Base-by-base conservation (phyloP, 2,888 invertebrate genomes). In the Lissocephala sabroskyi region DNA sequence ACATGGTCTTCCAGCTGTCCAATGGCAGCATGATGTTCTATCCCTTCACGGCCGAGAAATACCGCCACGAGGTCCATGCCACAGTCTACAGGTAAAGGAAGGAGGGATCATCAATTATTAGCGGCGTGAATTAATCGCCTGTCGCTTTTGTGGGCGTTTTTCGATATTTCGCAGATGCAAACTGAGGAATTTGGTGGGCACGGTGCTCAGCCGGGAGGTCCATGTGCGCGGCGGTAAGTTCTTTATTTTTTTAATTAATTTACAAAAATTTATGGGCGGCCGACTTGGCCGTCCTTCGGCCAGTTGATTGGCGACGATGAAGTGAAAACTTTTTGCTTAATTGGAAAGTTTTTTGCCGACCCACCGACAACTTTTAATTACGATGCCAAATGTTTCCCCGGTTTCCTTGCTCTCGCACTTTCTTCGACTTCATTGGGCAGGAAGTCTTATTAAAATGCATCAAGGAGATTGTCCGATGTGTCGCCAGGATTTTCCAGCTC, bases 1-100 rank as follows among this genome's bases (percentile, higher is more conserved):
- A 92, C 63, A 87, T 94, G 65, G 90, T 94, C 41, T 87, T 91
- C 80, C 87, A 92, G 74, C 88, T 92, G 70, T 87, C 89, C 56
- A 95, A 96, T 85, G 95, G 96, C 61, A 94, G 95, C 45, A 88
- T 97, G 82, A 90, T 92, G 84, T 92, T 97, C 84, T 89, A 91
- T 56, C 92, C 96, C 2, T 96, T 97, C 84, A 87, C 92, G 6
- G 91, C 91, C 42, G 92, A 92, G 68, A 88, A 89, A 67, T 95
- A 92, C 86, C 88, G 93, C 41, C 90, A 93, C 76, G 93, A 95
- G 82, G 90, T 96, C 46, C 96, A 96, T 85, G 89, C 93, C 41
- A 90, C 93, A 63, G 89, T 91, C 51, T 96, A 96, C 87, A 88
- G 94, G 80, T 90, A 89, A 59, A 64, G 43, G 44, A 13, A 7